Percentiles rank a stretch among this genome's conserved stretches.
Evolutionary conservation across 2,113 vertebrate genomes (phyloP).

Genomic region (Scomber japonicus): DNA sequence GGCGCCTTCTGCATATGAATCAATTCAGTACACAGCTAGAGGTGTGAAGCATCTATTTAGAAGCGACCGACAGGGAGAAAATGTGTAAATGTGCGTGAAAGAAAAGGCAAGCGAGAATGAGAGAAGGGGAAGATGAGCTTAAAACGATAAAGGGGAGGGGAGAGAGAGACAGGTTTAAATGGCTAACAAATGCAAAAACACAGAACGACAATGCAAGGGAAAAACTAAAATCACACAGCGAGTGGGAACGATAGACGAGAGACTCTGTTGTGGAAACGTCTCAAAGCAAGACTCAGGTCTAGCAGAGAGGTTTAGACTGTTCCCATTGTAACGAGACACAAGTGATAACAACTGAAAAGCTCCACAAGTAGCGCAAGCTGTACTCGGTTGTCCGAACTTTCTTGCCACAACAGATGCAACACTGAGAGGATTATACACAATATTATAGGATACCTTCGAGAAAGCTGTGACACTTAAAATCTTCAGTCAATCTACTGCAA

Average conservation of each 20-base stretch:
- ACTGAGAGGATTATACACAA: too few relatives aligned
- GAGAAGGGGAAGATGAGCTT: constrained; percentile 15
- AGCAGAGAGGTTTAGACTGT: constrained; percentile 8
- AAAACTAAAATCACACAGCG: constrained; percentile 17
- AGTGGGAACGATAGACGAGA: not conserved
- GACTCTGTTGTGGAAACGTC: constrained; percentile 1
- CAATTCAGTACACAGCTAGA: constrained; percentile 55
- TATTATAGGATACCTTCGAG: too few relatives aligned
- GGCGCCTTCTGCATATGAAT: constrained; percentile 56
- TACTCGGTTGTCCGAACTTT: too few relatives aligned
- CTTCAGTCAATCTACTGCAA: too few relatives aligned
- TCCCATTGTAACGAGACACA: not conserved
- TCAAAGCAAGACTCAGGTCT: not conserved
- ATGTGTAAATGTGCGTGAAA: constrained; percentile 25
- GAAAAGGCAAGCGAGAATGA: constrained; percentile 13
- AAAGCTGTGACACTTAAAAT: too few relatives aligned
- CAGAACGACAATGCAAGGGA: not conserved
- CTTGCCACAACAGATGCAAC: too few relatives aligned
- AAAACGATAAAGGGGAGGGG: constrained; percentile 3
- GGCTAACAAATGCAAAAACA: not conserved
- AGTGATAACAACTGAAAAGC: not conserved
- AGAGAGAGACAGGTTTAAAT: constrained; percentile 7
- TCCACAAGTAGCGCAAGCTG: not conserved
- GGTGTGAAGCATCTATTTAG: constrained; percentile 56
- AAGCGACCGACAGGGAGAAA: constrained; percentile 13